Base-by-base conservation (phyloP, 2,888 invertebrate genomes). In the Hirtodrosophila cameraria region DNA sequence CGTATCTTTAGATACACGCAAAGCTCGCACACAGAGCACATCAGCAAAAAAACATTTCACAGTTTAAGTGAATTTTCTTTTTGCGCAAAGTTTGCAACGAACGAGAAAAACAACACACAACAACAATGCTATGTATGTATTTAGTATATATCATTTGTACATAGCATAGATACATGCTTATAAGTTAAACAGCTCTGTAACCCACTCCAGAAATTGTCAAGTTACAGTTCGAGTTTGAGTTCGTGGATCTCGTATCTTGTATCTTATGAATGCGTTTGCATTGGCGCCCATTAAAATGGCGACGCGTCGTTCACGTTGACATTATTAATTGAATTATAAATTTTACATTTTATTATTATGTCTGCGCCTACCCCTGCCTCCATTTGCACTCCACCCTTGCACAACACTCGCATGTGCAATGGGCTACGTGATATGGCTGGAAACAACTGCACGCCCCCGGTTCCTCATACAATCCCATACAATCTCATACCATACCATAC, bases 251-350 rank as follows among this genome's bases (percentile, higher is more conserved):
- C 15, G n/a, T 52, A 27, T 50, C 39, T 33, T 18, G n/a, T 52
- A 27, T 50, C 39, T 33, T 20, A 25, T 8, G 27, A 30, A 25
- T 49, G 20, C 49, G 7, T 43, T 43, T 15, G 7, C 18, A 35
- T 25, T 61, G 38, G 33, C 28, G 33, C 27, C 41, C 52, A 61
- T 68, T 73, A 61, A 55, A 35, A 52, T 27, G 46, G 27, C 57
- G 13, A 15, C 35, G 41, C 50, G 45, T 67, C 58, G 30, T 49
- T 25, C 55, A 55, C 68, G 70, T 70, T 84, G 84, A 79, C 87
- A 71, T 81, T 89, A 89, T 88, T 89, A 89, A 89, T 89, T 89
- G 87, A 89, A 89, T 87, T 89, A 89, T 89, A 89, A 89, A 89
- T 89, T 89, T 68, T 43, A 80, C 68, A 77, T 88, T 89, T 89